Percentiles rank a stretch among this genome's conserved stretches.
phyloP scores from a whole-genome alignment of 2,113 vertebrate genomes.

The Columbina picui region DNA sequence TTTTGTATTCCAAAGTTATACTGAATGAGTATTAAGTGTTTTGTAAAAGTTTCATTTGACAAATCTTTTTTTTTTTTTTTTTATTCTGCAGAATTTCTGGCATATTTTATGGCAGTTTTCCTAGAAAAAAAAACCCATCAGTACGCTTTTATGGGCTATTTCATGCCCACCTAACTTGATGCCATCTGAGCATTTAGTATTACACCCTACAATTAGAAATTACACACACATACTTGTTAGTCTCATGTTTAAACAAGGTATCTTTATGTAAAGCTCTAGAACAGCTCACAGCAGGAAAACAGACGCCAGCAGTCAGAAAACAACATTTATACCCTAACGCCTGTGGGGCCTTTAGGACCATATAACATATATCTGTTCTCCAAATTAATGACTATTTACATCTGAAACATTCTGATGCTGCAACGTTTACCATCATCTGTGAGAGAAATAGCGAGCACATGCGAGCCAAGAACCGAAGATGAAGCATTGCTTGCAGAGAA shows the following conservation, averaged over 20 bases:
- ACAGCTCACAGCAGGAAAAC: background rate
- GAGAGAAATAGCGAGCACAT: background rate
- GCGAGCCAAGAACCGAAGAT: background rate
- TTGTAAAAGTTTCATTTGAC: background rate
- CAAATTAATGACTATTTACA: background rate
- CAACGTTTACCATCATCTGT: background rate
- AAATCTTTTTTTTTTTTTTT: background rate
- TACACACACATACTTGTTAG: background rate
- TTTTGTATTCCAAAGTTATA: background rate
- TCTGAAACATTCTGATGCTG: background rate
- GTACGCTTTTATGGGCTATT: background rate
- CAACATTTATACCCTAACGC: background rate
- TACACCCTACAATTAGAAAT: background rate
- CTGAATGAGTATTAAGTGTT: background rate
- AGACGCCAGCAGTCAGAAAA: background rate
- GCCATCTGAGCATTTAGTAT: background rate
- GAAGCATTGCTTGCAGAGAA: background rate
- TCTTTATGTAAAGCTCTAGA: background rate
- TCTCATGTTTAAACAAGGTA: background rate
- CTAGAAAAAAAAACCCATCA: background rate
- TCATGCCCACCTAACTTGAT: background rate
- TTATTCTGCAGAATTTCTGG: background rate
- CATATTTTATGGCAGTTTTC: background rate
- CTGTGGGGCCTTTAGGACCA: constrained; percentile 61
- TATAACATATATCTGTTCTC: constrained; percentile 17